Conservation (phyloP, 2,797 vertebrate species). For the Acanthurus lineatus region DNA sequence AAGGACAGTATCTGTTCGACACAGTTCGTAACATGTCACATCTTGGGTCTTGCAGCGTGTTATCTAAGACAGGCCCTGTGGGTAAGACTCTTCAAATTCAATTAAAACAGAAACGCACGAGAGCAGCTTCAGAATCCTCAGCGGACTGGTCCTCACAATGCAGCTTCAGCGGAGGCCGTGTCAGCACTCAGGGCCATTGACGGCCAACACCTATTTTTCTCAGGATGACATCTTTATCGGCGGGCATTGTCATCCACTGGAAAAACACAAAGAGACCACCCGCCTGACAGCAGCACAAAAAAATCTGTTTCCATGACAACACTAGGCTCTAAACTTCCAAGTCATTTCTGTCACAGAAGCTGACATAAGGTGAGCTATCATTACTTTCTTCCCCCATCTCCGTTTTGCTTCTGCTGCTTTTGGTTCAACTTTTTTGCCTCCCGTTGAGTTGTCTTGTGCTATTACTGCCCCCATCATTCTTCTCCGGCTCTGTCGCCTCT, state of each 20-base stretch:
- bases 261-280: slow-evolving; percentile 57
- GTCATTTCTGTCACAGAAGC: slow-evolving; percentile 70
- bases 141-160: slow-evolving; percentile 51
- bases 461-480: slow-evolving; percentile 64
- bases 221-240: slow-evolving; percentile 78
- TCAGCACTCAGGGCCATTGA: slow-evolving; percentile 56
- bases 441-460: slow-evolving; percentile 53
- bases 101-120: slow-evolving; percentile 54
- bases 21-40: slow-evolving; percentile 48
- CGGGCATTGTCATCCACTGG: slow-evolving; percentile 65
- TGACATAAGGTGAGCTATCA: slow-evolving; percentile 74
- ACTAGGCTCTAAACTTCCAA: slow-evolving; percentile 68
- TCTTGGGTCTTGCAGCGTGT: slow-evolving; percentile 47
- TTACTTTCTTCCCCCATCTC: slow-evolving; percentile 41
- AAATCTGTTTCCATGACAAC: slow-evolving; percentile 83
- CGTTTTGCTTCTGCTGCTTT: slow-evolving; percentile 43
- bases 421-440: slow-evolving; percentile 47
- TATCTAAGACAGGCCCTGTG: slow-evolving; percentile 56
- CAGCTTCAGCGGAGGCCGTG: slow-evolving; percentile 44
- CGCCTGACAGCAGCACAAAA: slow-evolving; percentile 52
- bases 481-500: slow-evolving; percentile 22
- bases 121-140: slow-evolving; percentile 55
- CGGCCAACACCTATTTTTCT: slow-evolving; percentile 71
- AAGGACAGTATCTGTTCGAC: slow-evolving; percentile 27
- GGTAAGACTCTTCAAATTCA: slow-evolving; percentile 68